phyloP scores from a whole-genome alignment of 2,797 vertebrate genomes.

The Ammospiza maritima region DNA sequence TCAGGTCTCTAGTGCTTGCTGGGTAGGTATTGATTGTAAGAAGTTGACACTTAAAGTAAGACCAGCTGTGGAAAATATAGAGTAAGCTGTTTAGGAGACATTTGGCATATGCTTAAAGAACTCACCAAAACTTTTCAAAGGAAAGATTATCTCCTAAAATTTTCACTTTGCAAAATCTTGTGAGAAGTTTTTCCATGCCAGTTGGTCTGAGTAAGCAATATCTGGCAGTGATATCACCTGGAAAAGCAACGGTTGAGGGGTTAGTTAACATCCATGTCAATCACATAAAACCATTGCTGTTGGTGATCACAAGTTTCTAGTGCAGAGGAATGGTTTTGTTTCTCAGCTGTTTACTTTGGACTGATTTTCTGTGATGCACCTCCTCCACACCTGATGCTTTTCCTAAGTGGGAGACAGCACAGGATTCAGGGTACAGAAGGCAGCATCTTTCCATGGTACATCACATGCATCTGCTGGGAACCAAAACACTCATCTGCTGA shows the following conservation, averaged over 20 bases:
- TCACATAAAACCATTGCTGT: not conserved
- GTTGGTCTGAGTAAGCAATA: not conserved
- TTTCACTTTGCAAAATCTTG: not conserved
- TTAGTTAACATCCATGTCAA: not conserved
- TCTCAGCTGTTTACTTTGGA: not conserved
- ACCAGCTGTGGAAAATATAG: not conserved
- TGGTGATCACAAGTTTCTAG: not conserved
- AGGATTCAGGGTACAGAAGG: not conserved
- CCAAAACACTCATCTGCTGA: not conserved
- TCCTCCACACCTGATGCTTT: not conserved
- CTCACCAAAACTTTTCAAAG: not conserved
- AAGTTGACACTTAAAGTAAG: not conserved
- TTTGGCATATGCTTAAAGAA: not conserved
- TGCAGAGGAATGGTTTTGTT: not conserved
- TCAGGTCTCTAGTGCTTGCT: not conserved
- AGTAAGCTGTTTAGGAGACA: not conserved
- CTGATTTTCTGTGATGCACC: not conserved
- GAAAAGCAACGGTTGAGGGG: not conserved
- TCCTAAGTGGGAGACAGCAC: not conserved
- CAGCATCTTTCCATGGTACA: not conserved
- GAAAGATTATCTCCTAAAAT: not conserved
- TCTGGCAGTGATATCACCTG: not conserved
- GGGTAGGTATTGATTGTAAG: not conserved
- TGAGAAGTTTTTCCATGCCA: not conserved
- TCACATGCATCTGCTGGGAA: fast-evolving